Conservation (phyloP, 2,113 vertebrate genomes). For the Labeo rohita region DNA sequence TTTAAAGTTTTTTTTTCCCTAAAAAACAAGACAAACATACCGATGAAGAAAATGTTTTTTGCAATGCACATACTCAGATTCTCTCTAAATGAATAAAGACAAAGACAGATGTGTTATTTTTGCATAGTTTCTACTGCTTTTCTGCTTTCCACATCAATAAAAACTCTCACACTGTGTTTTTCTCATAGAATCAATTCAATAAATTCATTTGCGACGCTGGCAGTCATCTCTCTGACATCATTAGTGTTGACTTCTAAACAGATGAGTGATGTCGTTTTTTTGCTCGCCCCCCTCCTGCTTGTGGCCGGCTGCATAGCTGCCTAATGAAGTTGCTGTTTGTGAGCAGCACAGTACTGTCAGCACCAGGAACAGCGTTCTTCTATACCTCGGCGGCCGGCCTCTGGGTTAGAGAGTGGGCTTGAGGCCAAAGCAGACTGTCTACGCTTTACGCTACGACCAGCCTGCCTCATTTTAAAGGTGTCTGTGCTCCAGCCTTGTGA, state of each 20-base stretch:
- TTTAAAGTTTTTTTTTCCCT: too few relatives aligned
- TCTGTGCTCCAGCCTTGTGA: constrained; percentile 49
- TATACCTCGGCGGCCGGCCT: constrained; percentile 55
- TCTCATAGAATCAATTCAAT: constrained; percentile 61
- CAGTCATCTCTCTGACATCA: constrained; percentile 62
- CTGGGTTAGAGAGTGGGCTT: constrained; percentile 53
- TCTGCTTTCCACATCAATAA: constrained; percentile 44
- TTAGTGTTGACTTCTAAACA: constrained; percentile 64
- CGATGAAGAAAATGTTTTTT: background rate
- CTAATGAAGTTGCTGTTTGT: constrained; percentile 65
- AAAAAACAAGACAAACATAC: too few relatives aligned
- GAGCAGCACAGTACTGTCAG: constrained; percentile 59
- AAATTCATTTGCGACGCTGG: constrained; percentile 56
- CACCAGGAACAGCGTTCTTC: constrained; percentile 63
- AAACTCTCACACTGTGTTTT: constrained; percentile 48
- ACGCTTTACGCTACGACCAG: constrained; percentile 34
- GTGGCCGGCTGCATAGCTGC: constrained; percentile 53
- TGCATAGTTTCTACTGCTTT: constrained; percentile 49
- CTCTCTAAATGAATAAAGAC: background rate
- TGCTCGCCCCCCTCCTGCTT: constrained; percentile 39
- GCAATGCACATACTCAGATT: background rate
- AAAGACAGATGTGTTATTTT: background rate
- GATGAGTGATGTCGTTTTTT: constrained; percentile 63
- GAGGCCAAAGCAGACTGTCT: constrained; percentile 50
- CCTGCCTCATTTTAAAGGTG: constrained; percentile 44